Evolutionary conservation across 2,888 invertebrate species (phyloP).

Genomic region (Spodoptera exigua): DNA sequence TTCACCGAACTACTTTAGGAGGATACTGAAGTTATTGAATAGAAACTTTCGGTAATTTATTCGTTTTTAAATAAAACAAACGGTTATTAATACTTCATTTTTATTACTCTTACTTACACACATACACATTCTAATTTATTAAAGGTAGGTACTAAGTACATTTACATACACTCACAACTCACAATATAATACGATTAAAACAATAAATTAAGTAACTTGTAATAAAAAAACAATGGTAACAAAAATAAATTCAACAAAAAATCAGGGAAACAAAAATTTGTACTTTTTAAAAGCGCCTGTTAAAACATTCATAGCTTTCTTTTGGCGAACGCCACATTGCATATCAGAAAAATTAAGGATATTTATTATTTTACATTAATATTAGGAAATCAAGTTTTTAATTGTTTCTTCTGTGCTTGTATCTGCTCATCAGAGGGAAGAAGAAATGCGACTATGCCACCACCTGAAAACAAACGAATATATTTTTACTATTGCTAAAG

Average conservation of each 20-base stretch:
- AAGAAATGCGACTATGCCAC: slow-evolving; percentile 72
- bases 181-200: background rate
- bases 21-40: no score
- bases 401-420: slow-evolving; percentile 43
- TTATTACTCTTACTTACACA: slow-evolving; percentile 9
- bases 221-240: background rate
- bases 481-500: background rate
- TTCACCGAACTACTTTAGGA: no score
- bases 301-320: no score
- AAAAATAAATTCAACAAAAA: background rate
- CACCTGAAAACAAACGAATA: slow-evolving; percentile 68
- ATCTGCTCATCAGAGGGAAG: slow-evolving; percentile 71
- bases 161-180: no score
- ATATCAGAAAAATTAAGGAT: background rate
- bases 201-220: background rate
- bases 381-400: slow-evolving; percentile 34
- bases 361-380: background rate
- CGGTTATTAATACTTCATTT: background rate
- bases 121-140: slow-evolving; percentile 15
- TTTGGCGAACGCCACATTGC: no score
- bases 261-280: no score
- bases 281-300: no score
- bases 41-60: no score
- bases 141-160: no score
- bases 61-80: slow-evolving; percentile 9